These are phyloP conservation scores for Megamerina dolium DNA, from an alignment of 2,888 invertebrate genomes.

Conservation along the genomic window DNA sequence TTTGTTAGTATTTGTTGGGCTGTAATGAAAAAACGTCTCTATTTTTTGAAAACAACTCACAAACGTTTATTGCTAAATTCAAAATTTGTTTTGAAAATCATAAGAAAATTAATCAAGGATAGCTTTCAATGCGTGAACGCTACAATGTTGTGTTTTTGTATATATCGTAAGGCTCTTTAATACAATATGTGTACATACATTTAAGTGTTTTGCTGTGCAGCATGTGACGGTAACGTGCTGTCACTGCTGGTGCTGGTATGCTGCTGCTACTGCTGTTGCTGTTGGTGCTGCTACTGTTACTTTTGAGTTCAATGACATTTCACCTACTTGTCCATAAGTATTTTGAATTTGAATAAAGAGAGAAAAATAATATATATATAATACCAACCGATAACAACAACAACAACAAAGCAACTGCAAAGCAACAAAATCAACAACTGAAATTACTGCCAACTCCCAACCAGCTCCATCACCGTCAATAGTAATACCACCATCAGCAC, in stretches of 20 bases:
- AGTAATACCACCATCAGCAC: no score
- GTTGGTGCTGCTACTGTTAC: constrained; percentile 15
- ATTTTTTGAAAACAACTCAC: no score
- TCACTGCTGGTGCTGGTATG: constrained; percentile 5
- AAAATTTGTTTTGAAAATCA: no score
- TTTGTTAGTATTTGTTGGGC: no score
- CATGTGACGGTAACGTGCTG: constrained; percentile 1
- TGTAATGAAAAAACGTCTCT: no score
- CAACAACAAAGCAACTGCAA: constrained; percentile 1
- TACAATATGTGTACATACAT: no score
- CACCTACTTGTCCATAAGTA: constrained; percentile 25
- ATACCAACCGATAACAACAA: background rate
- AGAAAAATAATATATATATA: background rate
- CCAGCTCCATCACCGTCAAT: background rate
- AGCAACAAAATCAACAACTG: background rate
- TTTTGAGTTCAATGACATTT: constrained; percentile 26
- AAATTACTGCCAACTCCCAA: background rate
- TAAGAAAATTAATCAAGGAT: no score
- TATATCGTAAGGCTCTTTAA: no score
- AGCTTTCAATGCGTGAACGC: no score
- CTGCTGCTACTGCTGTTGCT: constrained; percentile 8
- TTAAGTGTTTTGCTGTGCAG: no score
- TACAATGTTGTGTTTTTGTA: no score
- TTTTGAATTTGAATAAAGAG: constrained; percentile 1
- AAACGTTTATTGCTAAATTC: no score